These are phyloP conservation scores for Leptopterna dolabrata DNA, from an alignment of 2,888 invertebrate genomes.

Conservation along the genomic window DNA sequence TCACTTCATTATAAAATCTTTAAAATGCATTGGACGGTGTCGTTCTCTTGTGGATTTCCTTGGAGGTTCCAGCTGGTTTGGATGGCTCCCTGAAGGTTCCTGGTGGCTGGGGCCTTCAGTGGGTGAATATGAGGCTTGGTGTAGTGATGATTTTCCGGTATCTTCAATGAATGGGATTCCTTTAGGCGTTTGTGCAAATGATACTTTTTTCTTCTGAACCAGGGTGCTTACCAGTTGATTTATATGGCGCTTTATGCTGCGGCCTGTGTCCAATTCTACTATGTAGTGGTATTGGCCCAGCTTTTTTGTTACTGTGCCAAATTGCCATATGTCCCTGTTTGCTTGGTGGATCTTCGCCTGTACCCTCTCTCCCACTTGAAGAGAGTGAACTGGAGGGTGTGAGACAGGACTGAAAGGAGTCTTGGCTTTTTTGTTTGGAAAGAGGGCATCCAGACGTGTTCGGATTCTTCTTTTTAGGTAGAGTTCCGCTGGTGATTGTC, in stretches of 20 bases:
- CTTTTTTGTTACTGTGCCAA: background rate
- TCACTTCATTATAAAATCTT: background rate
- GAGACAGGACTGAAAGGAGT: background rate
- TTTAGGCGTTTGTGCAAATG: background rate
- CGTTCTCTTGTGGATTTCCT: background rate
- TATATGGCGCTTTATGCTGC: constrained; percentile 25
- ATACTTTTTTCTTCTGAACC: background rate
- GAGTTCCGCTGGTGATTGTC: constrained; percentile 57
- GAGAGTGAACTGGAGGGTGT: background rate
- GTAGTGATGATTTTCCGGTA: background rate
- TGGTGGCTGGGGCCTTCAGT: background rate
- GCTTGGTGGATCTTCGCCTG: background rate
- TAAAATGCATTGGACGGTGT: background rate
- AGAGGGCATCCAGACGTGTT: constrained; percentile 52
- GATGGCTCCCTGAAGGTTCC: background rate
- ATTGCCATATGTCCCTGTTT: background rate
- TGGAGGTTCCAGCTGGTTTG: background rate
- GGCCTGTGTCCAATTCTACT: constrained; percentile 18
- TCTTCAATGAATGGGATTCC: background rate
- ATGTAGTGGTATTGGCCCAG: constrained; percentile 22
- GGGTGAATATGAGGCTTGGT: background rate
- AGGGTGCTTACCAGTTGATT: constrained; percentile 4
- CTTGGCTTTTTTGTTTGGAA: constrained; percentile 3
- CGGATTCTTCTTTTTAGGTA: constrained; percentile 55
- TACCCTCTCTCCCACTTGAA: constrained; percentile 34